A percentile compares a stretch with the other conserved stretches of the same genome.
Evolutionary conservation across 2,888 invertebrate species (phyloP).

Genomic region (Acanthosoma haemorrhoidale): DNA sequence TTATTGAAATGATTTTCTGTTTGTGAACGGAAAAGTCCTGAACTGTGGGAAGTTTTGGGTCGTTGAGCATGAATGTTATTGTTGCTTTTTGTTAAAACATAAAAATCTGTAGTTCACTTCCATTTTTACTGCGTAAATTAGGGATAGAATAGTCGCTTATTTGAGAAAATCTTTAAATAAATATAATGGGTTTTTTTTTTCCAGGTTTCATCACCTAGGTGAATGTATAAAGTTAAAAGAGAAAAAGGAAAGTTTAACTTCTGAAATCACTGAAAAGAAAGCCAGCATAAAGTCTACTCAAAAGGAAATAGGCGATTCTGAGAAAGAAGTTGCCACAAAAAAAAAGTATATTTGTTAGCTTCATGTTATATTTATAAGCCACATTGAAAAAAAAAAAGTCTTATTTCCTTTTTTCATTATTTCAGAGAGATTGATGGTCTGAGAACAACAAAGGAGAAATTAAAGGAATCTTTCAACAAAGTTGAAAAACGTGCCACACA

Average conservation of each 20-base stretch:
- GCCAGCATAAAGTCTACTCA: slow-evolving; percentile 58
- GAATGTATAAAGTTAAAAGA: slow-evolving; percentile 44
- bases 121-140: too few relatives aligned
- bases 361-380: background rate
- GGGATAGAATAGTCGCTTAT: too few relatives aligned
- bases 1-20: too few relatives aligned
- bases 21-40: too few relatives aligned
- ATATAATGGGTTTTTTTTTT: too few relatives aligned
- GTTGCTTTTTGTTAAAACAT: too few relatives aligned
- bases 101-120: too few relatives aligned
- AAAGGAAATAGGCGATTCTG: slow-evolving; percentile 45
- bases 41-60: too few relatives aligned
- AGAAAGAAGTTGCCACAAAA: slow-evolving; percentile 41
- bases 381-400: too few relatives aligned
- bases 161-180: too few relatives aligned
- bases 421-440: slow-evolving; percentile 57
- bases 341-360: slow-evolving; percentile 36
- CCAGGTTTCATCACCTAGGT: background rate
- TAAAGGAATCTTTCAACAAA: slow-evolving; percentile 45
- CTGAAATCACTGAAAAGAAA: slow-evolving; percentile 8
- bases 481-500: slow-evolving; percentile 51
- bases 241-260: slow-evolving; percentile 49
- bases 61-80: too few relatives aligned
- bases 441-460: slow-evolving; percentile 54
- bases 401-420: background rate